A percentile compares a stretch with the other conserved stretches of the same genome.
Conservation (phyloP, 2,888 invertebrate genomes). For the Melanostoma mellinum region DNA sequence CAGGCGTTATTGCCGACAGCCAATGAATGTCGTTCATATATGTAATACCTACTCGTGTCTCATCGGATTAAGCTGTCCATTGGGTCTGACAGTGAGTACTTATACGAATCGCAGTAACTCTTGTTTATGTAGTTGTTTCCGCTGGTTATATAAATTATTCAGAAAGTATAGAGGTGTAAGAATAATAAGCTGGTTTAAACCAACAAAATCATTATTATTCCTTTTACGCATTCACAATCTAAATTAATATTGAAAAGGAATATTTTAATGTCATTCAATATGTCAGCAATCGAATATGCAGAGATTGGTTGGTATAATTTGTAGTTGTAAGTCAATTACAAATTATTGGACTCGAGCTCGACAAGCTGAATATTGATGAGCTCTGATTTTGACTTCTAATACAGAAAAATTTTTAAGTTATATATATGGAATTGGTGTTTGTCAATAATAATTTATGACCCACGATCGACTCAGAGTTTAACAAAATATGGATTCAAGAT, state of each 20-base stretch:
- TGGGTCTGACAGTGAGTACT: no score
- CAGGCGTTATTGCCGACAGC: slow-evolving; percentile 1
- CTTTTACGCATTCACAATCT: no score
- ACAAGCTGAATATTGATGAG: slow-evolving; percentile 13
- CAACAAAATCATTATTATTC: no score
- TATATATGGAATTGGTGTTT: neutral
- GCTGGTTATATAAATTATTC: slow-evolving; percentile 7
- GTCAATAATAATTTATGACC: neutral
- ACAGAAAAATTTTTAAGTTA: neutral
- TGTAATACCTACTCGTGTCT: neutral
- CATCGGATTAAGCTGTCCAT: no score
- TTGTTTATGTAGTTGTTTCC: neutral
- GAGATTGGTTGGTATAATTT: slow-evolving; percentile 1
- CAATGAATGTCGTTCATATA: neutral
- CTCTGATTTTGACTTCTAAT: neutral
- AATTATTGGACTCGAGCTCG: neutral
- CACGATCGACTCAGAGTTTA: neutral
- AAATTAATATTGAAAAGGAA: neutral
- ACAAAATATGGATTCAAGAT: neutral
- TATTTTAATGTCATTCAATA: neutral
- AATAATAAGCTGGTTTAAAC: no score
- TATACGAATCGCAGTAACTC: no score
- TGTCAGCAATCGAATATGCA: neutral
- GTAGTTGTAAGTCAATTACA: slow-evolving; percentile 49
- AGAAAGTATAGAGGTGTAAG: neutral